These are phyloP conservation scores for Tetramorium alpestre DNA, from an alignment of 1,140 invertebrate genomes.

Conservation along the genomic window DNA sequence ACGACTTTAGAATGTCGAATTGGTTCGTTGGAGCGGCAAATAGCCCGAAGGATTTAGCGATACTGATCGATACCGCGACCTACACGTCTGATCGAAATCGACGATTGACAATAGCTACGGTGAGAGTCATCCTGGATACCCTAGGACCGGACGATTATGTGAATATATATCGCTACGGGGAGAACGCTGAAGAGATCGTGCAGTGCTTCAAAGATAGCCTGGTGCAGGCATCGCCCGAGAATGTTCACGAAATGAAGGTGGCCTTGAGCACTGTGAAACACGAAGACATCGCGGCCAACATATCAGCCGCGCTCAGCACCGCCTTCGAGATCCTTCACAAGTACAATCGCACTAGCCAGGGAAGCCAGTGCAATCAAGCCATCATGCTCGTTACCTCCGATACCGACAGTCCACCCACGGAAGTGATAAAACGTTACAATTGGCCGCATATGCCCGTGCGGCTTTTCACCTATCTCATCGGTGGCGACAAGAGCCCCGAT, in stretches of 20 bases:
- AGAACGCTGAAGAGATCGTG: slow-evolving; percentile 91
- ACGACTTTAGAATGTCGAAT: slow-evolving; percentile 94
- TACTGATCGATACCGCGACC: slow-evolving; percentile 95
- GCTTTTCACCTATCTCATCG: slow-evolving; percentile 98
- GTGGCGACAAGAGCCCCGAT: slow-evolving; percentile 94
- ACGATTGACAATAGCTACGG: slow-evolving; percentile 94
- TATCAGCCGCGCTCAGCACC: slow-evolving; percentile 94
- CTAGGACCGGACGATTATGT: slow-evolving; percentile 98
- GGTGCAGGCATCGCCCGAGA: slow-evolving; percentile 95
- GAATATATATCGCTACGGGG: slow-evolving; percentile 95
- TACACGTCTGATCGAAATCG: slow-evolving; percentile 95
- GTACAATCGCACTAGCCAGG: slow-evolving; percentile 93
- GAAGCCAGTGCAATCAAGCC: slow-evolving; percentile 98
- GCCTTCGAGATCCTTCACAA: slow-evolving; percentile 97
- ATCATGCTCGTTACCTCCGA: slow-evolving; percentile 94
- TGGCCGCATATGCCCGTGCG: slow-evolving; percentile 96
- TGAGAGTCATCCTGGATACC: slow-evolving; percentile 96
- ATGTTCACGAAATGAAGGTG: slow-evolving; percentile 93
- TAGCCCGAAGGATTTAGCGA: slow-evolving; percentile 97
- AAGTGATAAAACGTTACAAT: slow-evolving; percentile 95
- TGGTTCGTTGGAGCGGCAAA: slow-evolving; percentile 99
- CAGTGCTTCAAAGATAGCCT: slow-evolving; percentile 95
- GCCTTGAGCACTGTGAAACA: slow-evolving; percentile 89
- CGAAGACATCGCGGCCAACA: slow-evolving; percentile 95
- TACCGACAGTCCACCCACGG: slow-evolving; percentile 95